A percentile compares a stretch with the other conserved stretches of the same genome.
These are phyloP conservation scores for Cyprinodon diabolis DNA, from an alignment of 2,797 vertebrate genomes.

Conservation along the genomic window DNA sequence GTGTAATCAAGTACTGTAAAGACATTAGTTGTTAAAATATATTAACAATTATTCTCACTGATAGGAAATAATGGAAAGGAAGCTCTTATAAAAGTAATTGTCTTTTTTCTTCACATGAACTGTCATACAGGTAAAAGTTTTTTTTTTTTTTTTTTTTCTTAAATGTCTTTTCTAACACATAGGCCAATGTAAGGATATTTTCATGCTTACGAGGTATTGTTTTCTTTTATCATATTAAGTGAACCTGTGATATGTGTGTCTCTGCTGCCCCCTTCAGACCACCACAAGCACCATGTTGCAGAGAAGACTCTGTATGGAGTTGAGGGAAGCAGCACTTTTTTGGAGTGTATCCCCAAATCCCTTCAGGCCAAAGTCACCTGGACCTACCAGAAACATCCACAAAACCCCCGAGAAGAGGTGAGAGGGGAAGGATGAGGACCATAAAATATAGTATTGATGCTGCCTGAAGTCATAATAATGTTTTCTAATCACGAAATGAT, in stretches of 20 bases:
- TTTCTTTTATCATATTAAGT: background rate
- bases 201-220: background rate
- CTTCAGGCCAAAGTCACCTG: slow-evolving; percentile 90
- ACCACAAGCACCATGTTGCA: slow-evolving; percentile 80
- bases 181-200: background rate
- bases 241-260: slow-evolving; percentile 22
- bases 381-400: slow-evolving; percentile 86
- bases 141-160: background rate
- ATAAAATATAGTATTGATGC: background rate
- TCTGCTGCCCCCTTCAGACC: slow-evolving; percentile 80
- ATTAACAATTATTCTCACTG: background rate
- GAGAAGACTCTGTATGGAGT: slow-evolving; percentile 90
- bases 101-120: background rate
- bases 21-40: background rate
- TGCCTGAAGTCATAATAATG: background rate
- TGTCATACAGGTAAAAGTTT: background rate
- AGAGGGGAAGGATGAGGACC: slow-evolving; percentile 22
- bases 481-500: background rate
- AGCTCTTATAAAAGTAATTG: background rate
- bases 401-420: slow-evolving; percentile 85
- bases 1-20: background rate
- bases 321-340: slow-evolving; percentile 92
- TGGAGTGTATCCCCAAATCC: slow-evolving; percentile 94
- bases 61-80: slow-evolving; percentile 1
- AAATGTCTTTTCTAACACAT: background rate